A percentile compares a stretch with the other conserved stretches of the same genome.
Conservation (phyloP, 1,140 invertebrate genomes). For the Penaeus japonicus region DNA sequence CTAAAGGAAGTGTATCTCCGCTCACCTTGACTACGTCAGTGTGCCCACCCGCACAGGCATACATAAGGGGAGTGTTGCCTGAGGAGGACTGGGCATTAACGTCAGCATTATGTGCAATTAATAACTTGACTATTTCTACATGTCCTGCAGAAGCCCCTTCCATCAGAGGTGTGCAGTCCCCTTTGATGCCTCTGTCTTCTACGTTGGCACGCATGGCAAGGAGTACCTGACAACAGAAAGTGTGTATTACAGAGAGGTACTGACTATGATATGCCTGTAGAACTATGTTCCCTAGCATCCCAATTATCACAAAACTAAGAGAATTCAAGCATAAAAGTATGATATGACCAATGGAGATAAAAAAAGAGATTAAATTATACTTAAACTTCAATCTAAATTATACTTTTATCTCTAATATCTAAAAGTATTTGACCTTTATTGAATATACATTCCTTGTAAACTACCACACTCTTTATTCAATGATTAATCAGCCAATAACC, state of each 20-base stretch:
- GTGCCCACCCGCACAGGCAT: conserved; percentile 96
- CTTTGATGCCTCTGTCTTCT: conserved; percentile 93
- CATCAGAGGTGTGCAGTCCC: conserved; percentile 96
- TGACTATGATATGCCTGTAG: not conserved
- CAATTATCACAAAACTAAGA: not conserved
- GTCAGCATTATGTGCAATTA: conserved; percentile 91
- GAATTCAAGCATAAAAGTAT: too few species aligned
- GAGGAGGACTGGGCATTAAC: conserved; percentile 67
- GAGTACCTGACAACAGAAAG: conserved; percentile 73
- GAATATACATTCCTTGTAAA: too few species aligned
- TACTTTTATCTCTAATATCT: too few species aligned
- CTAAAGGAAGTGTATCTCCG: not conserved
- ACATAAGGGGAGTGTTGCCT: conserved; percentile 97
- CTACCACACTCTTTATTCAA: too few species aligned
- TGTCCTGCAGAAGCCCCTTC: conserved; percentile 95
- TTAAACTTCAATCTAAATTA: too few species aligned
- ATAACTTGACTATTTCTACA: conserved; percentile 90
- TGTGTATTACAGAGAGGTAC: not conserved
- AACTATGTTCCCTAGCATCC: not conserved
- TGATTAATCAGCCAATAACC: too few species aligned
- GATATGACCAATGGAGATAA: too few species aligned
- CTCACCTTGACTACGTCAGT: conserved; percentile 80
- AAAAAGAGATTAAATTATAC: too few species aligned
- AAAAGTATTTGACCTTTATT: too few species aligned
- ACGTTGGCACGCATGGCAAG: conserved; percentile 97